Base-by-base conservation (phyloP, 2,888 invertebrate species). In the Eupeodes latifasciatus region DNA sequence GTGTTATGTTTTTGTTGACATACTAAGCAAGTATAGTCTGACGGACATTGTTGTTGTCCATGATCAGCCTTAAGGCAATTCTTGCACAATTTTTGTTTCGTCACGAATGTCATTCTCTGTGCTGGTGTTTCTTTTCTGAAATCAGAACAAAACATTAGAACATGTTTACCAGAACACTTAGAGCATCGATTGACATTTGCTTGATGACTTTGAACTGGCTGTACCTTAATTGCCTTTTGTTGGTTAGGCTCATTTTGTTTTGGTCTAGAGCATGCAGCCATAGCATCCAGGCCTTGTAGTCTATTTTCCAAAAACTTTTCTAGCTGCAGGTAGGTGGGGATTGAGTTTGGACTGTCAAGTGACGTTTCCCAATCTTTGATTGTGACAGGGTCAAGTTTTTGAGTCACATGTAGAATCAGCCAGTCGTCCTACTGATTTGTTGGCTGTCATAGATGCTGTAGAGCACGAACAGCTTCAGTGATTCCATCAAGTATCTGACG, bases 331-430 rank as follows among this genome's bases (percentile, higher is more conserved):
- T 81, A 89, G 1, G 61, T 66, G 6, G 81, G 83, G 53, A 86
- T 75, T 7, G 47, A 19, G 19, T 81, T 72, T 4, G 77, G 77
- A 12, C 72, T 69, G 2, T 72, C 71, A n/a, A 87, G 62, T 36
- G 80, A 87, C 19, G 78, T 82, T 71, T 87, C 85, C 81, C 77
- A 89, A 7, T 82, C 78, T 51, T 81, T 86, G 9, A 86, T 76
- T 0, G 66, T 84, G 14, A 62, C 71, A 11, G 75, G 59, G 53
- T 81, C 71, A 16, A 89, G 34, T 79, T 86, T 89, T 49, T 86
- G 78, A 9, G 85, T 89, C 14, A 81, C 64, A 19, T 72, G 79
- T 3, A 81, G 49, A 16, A 89, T 57, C 12, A 88, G 16, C 85
- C 88, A 88, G 47, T 88, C 85, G 55, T 85, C 85, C 81, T 79